Percentiles rank a stretch among this genome's conserved stretches.
Evolutionary conservation across 2,113 vertebrate genomes (phyloP).

Genomic region (Sciurus niger): DNA sequence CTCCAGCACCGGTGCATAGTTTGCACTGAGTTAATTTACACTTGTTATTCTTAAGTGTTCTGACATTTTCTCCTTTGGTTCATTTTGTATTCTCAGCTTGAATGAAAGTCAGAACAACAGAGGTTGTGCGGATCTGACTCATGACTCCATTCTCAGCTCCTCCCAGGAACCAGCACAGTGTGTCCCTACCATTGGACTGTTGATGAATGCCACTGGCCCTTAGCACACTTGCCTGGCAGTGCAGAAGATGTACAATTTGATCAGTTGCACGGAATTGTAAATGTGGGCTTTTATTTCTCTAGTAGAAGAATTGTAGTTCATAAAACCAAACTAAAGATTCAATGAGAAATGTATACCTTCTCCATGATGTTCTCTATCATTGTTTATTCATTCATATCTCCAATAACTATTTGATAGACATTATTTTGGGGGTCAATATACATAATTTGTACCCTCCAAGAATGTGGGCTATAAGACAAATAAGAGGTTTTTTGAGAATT

Average conservation of each 20-base stretch:
- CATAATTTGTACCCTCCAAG: background rate
- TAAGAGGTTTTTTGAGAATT: slow-evolving; percentile 22
- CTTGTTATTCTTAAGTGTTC: background rate
- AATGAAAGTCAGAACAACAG: slow-evolving; percentile 30
- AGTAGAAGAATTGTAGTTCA: background rate
- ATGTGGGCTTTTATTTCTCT: background rate
- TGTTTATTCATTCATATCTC: background rate
- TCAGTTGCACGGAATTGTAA: background rate
- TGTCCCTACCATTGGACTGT: background rate
- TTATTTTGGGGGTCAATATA: background rate
- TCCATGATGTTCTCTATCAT: background rate
- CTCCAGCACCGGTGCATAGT: background rate
- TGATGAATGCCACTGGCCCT: background rate
- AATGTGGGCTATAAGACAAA: background rate
- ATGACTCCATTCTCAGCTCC: background rate
- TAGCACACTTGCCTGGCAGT: background rate
- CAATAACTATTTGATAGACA: background rate
- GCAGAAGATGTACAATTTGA: background rate
- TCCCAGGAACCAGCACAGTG: background rate
- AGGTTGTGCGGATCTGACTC: background rate
- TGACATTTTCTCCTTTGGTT: slow-evolving; percentile 55
- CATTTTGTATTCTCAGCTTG: slow-evolving; percentile 58
- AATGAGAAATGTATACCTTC: background rate
- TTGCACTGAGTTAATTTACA: background rate
- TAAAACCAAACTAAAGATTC: background rate